Conservation (phyloP, 2,797 vertebrate genomes). For the Crocodylus rhombifer region DNA sequence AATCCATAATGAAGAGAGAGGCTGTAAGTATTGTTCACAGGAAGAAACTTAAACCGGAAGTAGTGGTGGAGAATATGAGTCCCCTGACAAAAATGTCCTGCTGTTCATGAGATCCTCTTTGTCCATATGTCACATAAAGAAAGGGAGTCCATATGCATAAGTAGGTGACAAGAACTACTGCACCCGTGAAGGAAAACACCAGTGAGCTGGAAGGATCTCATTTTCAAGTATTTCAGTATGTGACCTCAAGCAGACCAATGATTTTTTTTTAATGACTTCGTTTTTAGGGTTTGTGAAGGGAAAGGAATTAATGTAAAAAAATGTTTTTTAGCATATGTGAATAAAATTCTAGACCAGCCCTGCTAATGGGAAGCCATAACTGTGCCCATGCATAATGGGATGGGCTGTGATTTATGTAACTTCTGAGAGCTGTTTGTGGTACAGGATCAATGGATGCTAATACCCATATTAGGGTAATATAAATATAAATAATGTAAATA, state of each 20-base stretch:
- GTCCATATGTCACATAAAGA: not conserved
- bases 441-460: not conserved
- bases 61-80: not conserved
- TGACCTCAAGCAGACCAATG: not conserved
- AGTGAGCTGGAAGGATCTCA: not conserved
- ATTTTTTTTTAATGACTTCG: not conserved
- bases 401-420: not conserved
- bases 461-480: not conserved
- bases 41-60: not conserved
- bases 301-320: not conserved
- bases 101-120: not conserved
- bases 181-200: not conserved
- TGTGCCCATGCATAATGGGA: not conserved
- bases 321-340: not conserved
- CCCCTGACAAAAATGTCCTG: not conserved
- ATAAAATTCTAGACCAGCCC: not conserved
- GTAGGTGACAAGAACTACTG: not conserved
- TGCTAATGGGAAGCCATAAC: not conserved
- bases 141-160: no score
- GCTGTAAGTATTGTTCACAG: not conserved
- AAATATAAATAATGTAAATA: slow-evolving; percentile 6
- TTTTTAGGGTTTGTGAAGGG: not conserved
- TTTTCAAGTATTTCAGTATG: not conserved
- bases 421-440: not conserved
- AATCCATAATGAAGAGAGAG: not conserved